Percentiles rank a stretch among this genome's conserved stretches.
These are phyloP conservation scores for Drosophila ezoana DNA, from an alignment of 2,888 invertebrate species.

Conservation along the genomic window DNA sequence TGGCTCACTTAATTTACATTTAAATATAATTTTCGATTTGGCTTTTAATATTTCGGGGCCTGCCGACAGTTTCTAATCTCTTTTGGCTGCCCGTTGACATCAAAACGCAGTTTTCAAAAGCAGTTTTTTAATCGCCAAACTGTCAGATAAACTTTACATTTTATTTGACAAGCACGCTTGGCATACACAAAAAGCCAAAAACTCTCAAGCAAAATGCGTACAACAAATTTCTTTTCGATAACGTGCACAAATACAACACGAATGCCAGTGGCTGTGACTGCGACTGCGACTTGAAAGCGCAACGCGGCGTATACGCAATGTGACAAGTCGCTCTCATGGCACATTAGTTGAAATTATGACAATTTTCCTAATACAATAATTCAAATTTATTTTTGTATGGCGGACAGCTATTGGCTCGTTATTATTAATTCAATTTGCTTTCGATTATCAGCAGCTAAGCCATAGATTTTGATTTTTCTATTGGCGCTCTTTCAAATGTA, in stretches of 20 bases:
- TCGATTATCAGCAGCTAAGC: constrained; percentile 69
- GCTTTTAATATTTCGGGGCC: constrained; percentile 52
- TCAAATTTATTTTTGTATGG: constrained; percentile 59
- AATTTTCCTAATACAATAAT: constrained; percentile 72
- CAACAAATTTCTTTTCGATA: constrained; percentile 73
- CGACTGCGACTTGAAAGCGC: constrained; percentile 26
- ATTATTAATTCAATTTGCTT: constrained; percentile 76
- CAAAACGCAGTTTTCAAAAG: constrained; percentile 71
- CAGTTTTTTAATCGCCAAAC: constrained; percentile 73
- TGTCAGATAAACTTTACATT: constrained; percentile 79
- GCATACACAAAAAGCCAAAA: constrained; percentile 60
- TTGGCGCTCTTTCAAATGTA: constrained; percentile 44
- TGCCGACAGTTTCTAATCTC: constrained; percentile 74
- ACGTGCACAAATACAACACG: constrained; percentile 36
- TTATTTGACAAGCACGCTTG: constrained; percentile 79
- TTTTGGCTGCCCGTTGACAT: constrained; percentile 61
- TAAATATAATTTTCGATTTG: constrained; percentile 68
- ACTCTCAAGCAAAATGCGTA: constrained; percentile 30
- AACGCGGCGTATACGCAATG: constrained; percentile 42
- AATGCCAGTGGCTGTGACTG: neutral
- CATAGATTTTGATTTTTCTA: constrained; percentile 35
- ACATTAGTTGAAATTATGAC: constrained; percentile 79
- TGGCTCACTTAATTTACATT: constrained; percentile 75
- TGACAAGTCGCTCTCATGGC: constrained; percentile 41
- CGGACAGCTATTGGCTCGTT: constrained; percentile 67